Base-by-base conservation (phyloP, 2,113 vertebrate genomes). In the Taxidea taxus region DNA sequence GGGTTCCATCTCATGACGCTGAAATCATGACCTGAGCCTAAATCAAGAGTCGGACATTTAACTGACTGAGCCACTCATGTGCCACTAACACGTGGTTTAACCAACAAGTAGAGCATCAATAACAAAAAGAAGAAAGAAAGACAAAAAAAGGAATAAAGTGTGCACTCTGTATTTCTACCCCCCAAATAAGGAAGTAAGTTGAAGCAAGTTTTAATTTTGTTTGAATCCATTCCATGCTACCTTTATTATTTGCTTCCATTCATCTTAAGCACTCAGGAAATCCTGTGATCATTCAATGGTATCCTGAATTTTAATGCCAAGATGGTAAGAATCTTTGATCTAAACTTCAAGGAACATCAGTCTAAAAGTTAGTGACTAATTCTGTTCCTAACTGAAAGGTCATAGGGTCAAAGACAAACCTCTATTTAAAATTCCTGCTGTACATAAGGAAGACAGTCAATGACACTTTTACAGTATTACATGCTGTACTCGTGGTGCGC, bases 221-320 rank as follows among this genome's bases (percentile, higher is more conserved):
- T 21, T 7, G 18, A 78, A 6, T 92, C 23, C 80, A 31, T n/a
- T 94, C 29, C n/a, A n/a, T 64, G 39, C 23, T 31, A 42, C 18
- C 89, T 91, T 56, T 94, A 62, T 95, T 64, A 82, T 83, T 81
- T 92, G 29, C 8, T 97, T 95, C 42, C 2, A 74, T 68, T 84
- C 15, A 80, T 68, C 6, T 44, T 80, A 60, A 68, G 31, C 21
- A 80, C 27, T 68, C 6, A 7, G 39, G 25, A 87, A 86, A 60
- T 54, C 5, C 3, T 21, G 12, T 44, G 60, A 27, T 83, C 3
- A 23, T 54, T 34, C 20, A 34, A 0, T 62, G 11, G 3, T 20
- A 49, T 39, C 29, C n/a, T 86, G 21, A 58, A 62, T 60, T 14
- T n/a, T 42, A n/a, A n/a, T 11, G 12, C 4, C 31, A 20, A 82